phyloP scores from a whole-genome alignment of 2,797 vertebrate species.

The Vireo griseus region DNA sequence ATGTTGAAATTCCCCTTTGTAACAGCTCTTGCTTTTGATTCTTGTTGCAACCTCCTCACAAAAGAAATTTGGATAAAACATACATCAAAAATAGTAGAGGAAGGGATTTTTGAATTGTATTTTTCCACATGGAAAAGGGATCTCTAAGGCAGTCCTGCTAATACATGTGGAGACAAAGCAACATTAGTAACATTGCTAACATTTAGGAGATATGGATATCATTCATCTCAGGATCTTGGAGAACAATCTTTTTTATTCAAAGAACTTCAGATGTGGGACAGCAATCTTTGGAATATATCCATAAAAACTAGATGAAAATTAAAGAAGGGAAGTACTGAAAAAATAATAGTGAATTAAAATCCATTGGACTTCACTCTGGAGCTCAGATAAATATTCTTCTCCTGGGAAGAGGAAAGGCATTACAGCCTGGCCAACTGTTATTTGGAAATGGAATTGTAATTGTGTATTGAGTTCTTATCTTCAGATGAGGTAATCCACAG shows the following conservation, averaged over 20 bases:
- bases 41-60: not conserved
- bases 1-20: not conserved
- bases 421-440: constrained; percentile 18
- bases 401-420: not conserved
- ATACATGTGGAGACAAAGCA: not conserved
- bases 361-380: not conserved
- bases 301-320: not conserved
- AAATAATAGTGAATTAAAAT: not conserved
- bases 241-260: not conserved
- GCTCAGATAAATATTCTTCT: not conserved
- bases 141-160: not conserved
- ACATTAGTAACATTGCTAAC: not conserved
- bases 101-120: not conserved
- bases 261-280: not conserved
- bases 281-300: not conserved
- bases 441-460: constrained; percentile 59
- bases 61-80: not conserved
- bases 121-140: not conserved
- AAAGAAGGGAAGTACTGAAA: not conserved
- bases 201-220: not conserved
- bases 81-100: not conserved
- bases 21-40: not conserved
- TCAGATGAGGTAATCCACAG: constrained; percentile 46
- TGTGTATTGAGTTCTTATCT: constrained; percentile 66
- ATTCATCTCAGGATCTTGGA: not conserved